Percentiles rank a stretch among this genome's conserved stretches.
These are phyloP conservation scores for Neostethus bicornis DNA, from an alignment of 2,797 vertebrate species.

Conservation along the genomic window DNA sequence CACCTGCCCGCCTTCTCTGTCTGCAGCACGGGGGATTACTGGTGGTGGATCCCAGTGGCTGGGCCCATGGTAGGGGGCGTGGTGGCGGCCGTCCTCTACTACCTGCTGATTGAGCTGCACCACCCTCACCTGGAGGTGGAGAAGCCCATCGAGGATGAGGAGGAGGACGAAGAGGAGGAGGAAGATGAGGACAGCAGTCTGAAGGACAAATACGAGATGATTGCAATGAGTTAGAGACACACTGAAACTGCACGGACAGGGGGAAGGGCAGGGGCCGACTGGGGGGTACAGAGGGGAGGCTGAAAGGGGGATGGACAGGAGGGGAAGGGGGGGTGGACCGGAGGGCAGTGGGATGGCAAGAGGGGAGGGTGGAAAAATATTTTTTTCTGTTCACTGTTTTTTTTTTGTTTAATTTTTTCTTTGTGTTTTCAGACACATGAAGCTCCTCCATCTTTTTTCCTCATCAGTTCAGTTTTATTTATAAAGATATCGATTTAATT, in stretches of 20 bases:
- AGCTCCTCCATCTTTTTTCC: too few relatives aligned
- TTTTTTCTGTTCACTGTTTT: too few relatives aligned
- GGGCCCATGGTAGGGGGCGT: conserved; percentile 90
- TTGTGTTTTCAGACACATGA: too few relatives aligned
- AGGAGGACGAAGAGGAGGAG: conserved; percentile 74
- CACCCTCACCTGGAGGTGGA: conserved; percentile 68
- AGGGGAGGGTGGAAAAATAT: too few relatives aligned
- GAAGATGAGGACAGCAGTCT: conserved; percentile 80
- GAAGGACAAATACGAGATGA: conserved; percentile 90
- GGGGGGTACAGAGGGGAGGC: too few relatives aligned
- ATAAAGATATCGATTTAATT: too few relatives aligned
- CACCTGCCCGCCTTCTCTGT: too few relatives aligned
- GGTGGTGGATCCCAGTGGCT: conserved; percentile 96
- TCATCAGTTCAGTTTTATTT: too few relatives aligned
- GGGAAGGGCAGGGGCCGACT: conserved; percentile 21
- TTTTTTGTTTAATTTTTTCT: too few relatives aligned
- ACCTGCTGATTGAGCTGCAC: conserved; percentile 90
- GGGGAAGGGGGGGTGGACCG: too few relatives aligned
- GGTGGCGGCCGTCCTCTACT: conserved; percentile 85
- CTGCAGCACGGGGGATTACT: conserved; percentile 88
- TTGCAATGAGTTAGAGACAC: conserved; percentile 77
- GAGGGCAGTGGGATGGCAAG: too few relatives aligned
- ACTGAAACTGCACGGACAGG: conserved; percentile 26
- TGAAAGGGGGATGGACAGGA: too few relatives aligned
- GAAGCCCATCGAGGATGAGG: conserved; percentile 61